phyloP scores from a whole-genome alignment of 2,888 invertebrate genomes.

The Tenthredo notha region DNA sequence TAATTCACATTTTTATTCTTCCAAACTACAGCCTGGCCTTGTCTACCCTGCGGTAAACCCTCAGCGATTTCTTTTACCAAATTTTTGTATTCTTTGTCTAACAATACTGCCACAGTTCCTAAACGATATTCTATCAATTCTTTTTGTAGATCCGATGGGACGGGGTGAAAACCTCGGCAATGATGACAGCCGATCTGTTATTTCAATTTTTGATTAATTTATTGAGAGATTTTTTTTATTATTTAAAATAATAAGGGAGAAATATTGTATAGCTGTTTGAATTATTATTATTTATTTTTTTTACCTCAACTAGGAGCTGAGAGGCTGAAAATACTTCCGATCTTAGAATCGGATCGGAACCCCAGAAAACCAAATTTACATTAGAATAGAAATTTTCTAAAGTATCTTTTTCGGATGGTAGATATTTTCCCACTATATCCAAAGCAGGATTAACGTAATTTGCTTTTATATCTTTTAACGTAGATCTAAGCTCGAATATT shows the following conservation, averaged over 20 bases:
- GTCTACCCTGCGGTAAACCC: conserved; percentile 69
- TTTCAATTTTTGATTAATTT: not conserved
- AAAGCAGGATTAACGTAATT: conserved; percentile 68
- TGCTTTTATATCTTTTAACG: conserved; percentile 62
- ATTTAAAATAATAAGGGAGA: not conserved
- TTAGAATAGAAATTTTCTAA: conserved; percentile 69
- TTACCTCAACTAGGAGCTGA: conserved; percentile 70
- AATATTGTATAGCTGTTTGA: no score
- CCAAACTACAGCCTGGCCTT: conserved; percentile 74
- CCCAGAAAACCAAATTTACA: conserved; percentile 72
- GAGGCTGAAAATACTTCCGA: conserved; percentile 70
- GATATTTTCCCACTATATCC: conserved; percentile 63
- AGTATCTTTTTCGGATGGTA: conserved; percentile 62
- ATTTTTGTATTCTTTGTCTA: conserved; percentile 67
- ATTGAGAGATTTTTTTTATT: not conserved
- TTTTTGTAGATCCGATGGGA: conserved; percentile 70
- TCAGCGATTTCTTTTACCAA: conserved; percentile 68
- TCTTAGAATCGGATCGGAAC: conserved; percentile 70
- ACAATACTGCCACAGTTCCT: conserved; percentile 69
- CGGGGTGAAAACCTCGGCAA: conserved; percentile 71
- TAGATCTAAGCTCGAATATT: conserved; percentile 62
- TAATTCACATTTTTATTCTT: conserved; percentile 63
- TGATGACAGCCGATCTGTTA: conserved; percentile 75
- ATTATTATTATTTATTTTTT: not conserved
- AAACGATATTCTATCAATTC: conserved; percentile 69